Percentiles rank a stretch among this genome's conserved stretches.
phyloP scores from a whole-genome alignment of 2,113 vertebrate genomes.

The Eudorcas thomsonii region DNA sequence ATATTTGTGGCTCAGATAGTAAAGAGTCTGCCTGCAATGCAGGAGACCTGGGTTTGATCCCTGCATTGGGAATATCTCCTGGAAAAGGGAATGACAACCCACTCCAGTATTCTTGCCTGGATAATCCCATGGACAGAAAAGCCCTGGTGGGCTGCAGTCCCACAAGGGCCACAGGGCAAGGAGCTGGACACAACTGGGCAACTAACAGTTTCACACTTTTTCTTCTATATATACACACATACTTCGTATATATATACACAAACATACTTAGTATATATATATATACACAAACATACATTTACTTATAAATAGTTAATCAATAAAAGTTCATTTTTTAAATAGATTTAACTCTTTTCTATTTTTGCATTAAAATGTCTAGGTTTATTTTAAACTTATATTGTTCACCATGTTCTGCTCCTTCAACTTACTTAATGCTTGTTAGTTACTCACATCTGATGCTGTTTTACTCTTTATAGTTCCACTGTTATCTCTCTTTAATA shows the following conservation, averaged over 20 bases:
- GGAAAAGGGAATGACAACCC: neutral
- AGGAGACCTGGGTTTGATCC: neutral
- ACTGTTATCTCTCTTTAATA: neutral
- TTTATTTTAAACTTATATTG: neutral
- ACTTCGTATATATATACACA: neutral
- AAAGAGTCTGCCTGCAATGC: neutral
- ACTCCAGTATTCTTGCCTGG: neutral
- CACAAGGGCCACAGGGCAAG: neutral
- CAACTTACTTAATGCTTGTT: neutral
- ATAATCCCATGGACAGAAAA: neutral
- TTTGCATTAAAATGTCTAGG: neutral
- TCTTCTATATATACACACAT: neutral
- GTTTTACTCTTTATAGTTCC: neutral
- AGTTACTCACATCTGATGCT: neutral
- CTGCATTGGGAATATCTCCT: neutral
- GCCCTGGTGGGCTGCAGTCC: neutral
- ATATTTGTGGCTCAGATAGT: neutral
- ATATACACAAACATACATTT: neutral
- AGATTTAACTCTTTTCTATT: neutral
- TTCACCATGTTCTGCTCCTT: neutral
- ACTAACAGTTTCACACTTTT: neutral
- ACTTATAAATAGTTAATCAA: neutral
- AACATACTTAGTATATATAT: neutral
- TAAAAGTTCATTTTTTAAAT: neutral
- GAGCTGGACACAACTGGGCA: neutral